Evolutionary conservation across 2,113 vertebrate species (phyloP), one percentile per base, ranked within the genome.

Genomic region (Datnioides undecimradiatus): DNA sequence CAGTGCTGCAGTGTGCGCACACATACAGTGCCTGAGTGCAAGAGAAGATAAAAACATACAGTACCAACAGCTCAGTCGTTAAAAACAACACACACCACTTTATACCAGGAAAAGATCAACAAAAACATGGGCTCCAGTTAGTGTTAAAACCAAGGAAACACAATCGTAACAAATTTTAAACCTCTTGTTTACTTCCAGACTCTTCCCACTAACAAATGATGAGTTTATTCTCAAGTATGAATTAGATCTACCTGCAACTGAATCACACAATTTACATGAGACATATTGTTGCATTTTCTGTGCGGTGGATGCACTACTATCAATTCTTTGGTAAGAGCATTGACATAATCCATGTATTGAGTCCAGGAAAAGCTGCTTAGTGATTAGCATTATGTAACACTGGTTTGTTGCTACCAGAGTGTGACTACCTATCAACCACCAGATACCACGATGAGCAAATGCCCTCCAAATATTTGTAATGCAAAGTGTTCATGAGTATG

Each of bases 1-100:
- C 90, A 92, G 85, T 93, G 85, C 90, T 90, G 92, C 92, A 93
- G 91, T 90, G 81, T 88, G 87, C 73, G 51, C 82, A 90, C 73
- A 78, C 79, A 88, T 85, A 86, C 80, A 84, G 79, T 63, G 76
- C 75, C 70, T 36, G 85, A 71, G 73, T 90, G 83, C 68, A 72
- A 78, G 73, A 70, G 70, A 68, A 80, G 82, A 87, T 80, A 68
- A 84, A 85, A 87, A 87, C 86, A 78, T 55, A 82, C 80, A 81
- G 70, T 73, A 76, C 25, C 80, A 80, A 69, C 52, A n/a, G 72
- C 60, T 80, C 67, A 14, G 70, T 38, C 25, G 54, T 70, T 69
- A 45, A 65, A 74, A 82, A 76, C 52, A 75, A 68, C 72, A 71
- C 6, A 29, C 21, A n/a, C 60, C n/a, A 21, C 25, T 63, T 80